Conservation (phyloP, 2,797 vertebrate genomes). For the Oceanodroma leucorhoa region DNA sequence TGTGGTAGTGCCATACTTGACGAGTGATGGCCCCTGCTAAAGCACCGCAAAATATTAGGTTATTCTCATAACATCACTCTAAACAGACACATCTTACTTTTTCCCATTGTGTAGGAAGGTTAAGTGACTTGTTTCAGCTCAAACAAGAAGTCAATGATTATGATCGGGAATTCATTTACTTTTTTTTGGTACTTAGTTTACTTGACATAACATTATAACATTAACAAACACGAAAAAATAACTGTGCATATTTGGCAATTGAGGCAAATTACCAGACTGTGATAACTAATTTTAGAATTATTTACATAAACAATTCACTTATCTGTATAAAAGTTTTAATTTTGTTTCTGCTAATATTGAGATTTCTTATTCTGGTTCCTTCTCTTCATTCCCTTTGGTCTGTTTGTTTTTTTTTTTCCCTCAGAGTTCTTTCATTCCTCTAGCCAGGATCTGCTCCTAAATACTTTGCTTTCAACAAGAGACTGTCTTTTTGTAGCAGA, state of each 20-base stretch:
- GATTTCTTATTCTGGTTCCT: background rate
- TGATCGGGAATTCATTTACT: background rate
- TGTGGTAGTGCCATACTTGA: background rate
- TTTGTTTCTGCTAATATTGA: background rate
- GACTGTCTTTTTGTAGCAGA: background rate
- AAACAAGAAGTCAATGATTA: background rate
- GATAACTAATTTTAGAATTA: background rate
- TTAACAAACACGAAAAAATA: background rate
- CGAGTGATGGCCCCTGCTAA: background rate
- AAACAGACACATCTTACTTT: background rate
- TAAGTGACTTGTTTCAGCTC: background rate
- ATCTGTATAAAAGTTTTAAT: background rate
- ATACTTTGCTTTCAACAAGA: constrained; percentile 39
- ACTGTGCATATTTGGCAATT: background rate
- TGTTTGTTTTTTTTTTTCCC: background rate
- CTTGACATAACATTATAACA: background rate
- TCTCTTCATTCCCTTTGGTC: background rate
- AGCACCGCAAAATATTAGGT: background rate
- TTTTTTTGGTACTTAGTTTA: background rate
- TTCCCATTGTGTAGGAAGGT: background rate
- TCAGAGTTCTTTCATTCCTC: constrained; percentile 4
- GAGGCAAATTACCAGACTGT: background rate
- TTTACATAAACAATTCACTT: background rate
- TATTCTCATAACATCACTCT: background rate
- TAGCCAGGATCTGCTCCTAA: background rate